Evolutionary conservation across 2,888 invertebrate genomes (phyloP), one percentile per base, ranked within the genome.

Genomic region (Amphipyra berbera): DNA sequence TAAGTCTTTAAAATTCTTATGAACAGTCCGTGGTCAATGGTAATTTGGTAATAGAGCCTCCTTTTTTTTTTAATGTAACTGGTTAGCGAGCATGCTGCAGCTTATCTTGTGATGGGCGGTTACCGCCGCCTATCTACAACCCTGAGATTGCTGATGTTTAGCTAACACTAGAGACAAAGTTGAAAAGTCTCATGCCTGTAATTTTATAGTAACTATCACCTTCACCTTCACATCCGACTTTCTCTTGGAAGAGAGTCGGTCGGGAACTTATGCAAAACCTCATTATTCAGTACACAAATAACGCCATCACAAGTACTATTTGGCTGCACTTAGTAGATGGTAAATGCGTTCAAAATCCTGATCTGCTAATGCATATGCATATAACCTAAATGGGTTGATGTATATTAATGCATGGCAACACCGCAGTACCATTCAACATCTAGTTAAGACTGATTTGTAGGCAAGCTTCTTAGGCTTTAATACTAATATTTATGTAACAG

Each of bases 281-380:
- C n/a, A 42, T 6, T 7, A 13, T 50, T 42, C 9, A 38, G 14
- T 12, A 44, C 35, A 21, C 33, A 14, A 33, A 37, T 30, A 50
- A 40, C 14, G 14, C 33, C 12, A 49, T 46, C 38, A 47, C 49
- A 42, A 69, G 56, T 60, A 67, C 54, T 67, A 60, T 55, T 59
- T 47, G 13, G 50, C 21, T 15, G 42, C 21, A 55, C 50, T 35
- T 38, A 55, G 48, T 48, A 55, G 40, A 15, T 55, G 33, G 55
- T 52, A 37, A 67, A 61, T 13, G 33, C 40, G 37, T 40, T 37
- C 47, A 60, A 52, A 55, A 67, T 41, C 41, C 59, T 41, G 37
- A 13, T 42, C 35, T 35, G 46, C 40, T 72, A 68, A 69, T 69
- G 44, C 50, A 72, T 55, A 67, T 60, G 54, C 69, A 73, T 66